Percentiles rank a stretch among this genome's conserved stretches.
phyloP scores from a whole-genome alignment of 2,888 invertebrate genomes.

The Azorinus chamasolen region DNA sequence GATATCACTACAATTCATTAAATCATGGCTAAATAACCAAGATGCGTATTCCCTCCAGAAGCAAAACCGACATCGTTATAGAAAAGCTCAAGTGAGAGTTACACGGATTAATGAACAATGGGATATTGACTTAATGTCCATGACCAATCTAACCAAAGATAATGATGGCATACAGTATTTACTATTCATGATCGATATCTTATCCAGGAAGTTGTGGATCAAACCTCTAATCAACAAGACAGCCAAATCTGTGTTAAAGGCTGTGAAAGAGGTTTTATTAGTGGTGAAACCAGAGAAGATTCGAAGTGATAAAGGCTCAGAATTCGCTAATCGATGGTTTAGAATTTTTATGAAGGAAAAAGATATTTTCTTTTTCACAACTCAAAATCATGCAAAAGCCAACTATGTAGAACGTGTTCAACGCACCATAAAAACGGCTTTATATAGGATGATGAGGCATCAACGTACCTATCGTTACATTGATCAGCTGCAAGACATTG shows the following conservation, averaged over 20 bases:
- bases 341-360: conserved; percentile 17
- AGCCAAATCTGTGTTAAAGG: conserved; percentile 20
- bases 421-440: conserved; percentile 12
- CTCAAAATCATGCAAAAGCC: conserved; percentile 26
- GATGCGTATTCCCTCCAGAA: conserved; percentile 50
- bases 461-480: conserved; percentile 28
- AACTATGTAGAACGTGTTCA: conserved; percentile 27
- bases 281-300: conserved; percentile 24
- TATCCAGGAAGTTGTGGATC: conserved; percentile 44
- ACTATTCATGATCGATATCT: conserved; percentile 26
- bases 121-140: conserved; percentile 2
- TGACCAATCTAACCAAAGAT: conserved; percentile 12
- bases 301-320: conserved; percentile 21
- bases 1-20: conserved; percentile 23
- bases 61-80: conserved; percentile 20
- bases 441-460: conserved; percentile 25
- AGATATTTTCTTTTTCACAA: conserved; percentile 24
- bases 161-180: conserved; percentile 44
- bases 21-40: conserved; percentile 42
- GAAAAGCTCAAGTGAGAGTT: conserved; percentile 44
- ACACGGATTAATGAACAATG: background rate
- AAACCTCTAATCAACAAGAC: conserved; percentile 37
- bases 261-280: conserved; percentile 21
- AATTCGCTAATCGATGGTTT: conserved; percentile 25
- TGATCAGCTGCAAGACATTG: background rate